Evolutionary conservation across 2,797 vertebrate species (phyloP).

Genomic region (Arctocebus calabarensis): DNA sequence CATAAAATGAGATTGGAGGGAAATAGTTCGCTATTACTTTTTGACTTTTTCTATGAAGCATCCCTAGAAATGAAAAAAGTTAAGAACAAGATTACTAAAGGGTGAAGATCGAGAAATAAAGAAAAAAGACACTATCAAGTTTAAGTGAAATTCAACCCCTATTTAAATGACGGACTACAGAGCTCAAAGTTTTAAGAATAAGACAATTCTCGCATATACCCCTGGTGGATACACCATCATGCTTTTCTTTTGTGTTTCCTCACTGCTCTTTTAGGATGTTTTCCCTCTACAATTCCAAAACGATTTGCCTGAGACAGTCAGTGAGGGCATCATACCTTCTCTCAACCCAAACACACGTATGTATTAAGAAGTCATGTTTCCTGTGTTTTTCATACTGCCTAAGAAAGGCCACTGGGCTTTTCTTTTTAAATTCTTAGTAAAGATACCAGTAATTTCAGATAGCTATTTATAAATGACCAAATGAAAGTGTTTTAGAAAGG

Average conservation of each 20-base stretch:
- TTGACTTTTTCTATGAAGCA: not conserved
- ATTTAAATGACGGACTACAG: not conserved
- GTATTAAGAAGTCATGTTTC: not conserved
- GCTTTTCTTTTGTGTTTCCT: not conserved
- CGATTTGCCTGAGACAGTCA: not conserved
- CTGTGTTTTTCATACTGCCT: rapidly evolving
- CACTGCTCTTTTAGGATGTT: not conserved
- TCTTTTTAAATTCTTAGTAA: not conserved
- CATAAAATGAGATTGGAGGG: not conserved
- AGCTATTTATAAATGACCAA: not conserved
- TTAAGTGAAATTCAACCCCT: not conserved
- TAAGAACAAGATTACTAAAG: not conserved
- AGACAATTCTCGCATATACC: not conserved
- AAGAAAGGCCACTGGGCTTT: rapidly evolving
- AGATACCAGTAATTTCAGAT: not conserved
- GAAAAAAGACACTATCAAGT: not conserved
- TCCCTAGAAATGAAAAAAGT: not conserved
- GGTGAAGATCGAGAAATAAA: not conserved
- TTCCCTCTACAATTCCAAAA: not conserved
- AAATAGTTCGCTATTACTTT: not conserved
- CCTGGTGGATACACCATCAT: not conserved
- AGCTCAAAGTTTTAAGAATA: not conserved
- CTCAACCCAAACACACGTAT: not conserved
- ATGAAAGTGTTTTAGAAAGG: not conserved
- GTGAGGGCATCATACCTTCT: not conserved